phyloP scores from a whole-genome alignment of 2,797 vertebrate species.

The Jordanella pulchra region DNA sequence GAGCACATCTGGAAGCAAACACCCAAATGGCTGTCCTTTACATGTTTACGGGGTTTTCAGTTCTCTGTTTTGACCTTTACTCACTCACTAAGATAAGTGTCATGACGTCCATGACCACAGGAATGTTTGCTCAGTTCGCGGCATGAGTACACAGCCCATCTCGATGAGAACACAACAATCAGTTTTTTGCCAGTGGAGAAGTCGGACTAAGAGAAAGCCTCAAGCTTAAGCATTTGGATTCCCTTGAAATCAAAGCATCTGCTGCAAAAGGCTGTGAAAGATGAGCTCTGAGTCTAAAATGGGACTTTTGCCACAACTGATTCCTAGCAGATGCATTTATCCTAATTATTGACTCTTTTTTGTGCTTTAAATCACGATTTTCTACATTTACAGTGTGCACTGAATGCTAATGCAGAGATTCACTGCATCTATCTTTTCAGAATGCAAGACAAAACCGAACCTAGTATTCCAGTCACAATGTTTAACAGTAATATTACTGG shows the following conservation, averaged over 20 bases:
- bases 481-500: conserved; percentile 5
- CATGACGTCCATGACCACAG: conserved; percentile 32
- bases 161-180: conserved; percentile 6
- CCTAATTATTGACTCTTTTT: not conserved
- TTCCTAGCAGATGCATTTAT: not conserved
- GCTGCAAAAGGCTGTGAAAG: not conserved
- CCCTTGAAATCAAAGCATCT: too few relatives aligned
- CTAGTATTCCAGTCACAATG: conserved; percentile 8
- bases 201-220: conserved; percentile 1
- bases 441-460: conserved; percentile 27
- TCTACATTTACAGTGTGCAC: conserved; percentile 23
- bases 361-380: conserved; percentile 7
- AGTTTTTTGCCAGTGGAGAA: conserved; percentile 17
- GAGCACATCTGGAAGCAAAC: not conserved
- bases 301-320: not conserved
- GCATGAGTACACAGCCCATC: conserved; percentile 38
- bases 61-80: conserved; percentile 47
- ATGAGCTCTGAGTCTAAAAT: not conserved
- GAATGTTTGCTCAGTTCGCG: conserved; percentile 56
- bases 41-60: not conserved
- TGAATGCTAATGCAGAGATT: conserved; percentile 40
- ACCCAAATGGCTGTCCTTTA: conserved; percentile 1
- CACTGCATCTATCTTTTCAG: conserved; percentile 30
- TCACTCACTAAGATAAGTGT: conserved; percentile 41
- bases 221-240: not conserved